phyloP scores from a whole-genome alignment of 1,140 invertebrate species.

The Alviniconcha marisindica region DNA sequence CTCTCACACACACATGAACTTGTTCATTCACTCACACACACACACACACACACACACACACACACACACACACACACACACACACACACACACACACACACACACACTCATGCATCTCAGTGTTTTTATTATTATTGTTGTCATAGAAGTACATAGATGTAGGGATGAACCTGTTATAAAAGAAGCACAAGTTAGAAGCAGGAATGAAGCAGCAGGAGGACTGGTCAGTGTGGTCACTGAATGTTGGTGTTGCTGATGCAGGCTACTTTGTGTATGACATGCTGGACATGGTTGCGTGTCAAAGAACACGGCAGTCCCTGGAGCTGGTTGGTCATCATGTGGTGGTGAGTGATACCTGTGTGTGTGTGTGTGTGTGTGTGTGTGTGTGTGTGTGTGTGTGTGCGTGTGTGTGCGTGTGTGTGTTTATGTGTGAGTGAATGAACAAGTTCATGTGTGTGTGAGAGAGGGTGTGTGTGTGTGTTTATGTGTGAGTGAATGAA shows the following conservation, averaged over 20 bases:
- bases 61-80: conserved; percentile 9
- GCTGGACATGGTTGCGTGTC: conserved; percentile 53
- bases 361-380: neutral
- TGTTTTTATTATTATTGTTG: neutral
- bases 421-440: neutral
- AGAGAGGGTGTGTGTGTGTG: neutral
- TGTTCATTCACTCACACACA: neutral
- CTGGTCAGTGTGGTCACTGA: neutral
- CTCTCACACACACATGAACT: neutral
- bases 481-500: neutral
- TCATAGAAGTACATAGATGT: neutral
- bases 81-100: neutral
- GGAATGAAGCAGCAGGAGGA: neutral
- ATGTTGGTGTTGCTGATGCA: conserved; percentile 43
- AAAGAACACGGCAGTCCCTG: conserved; percentile 52
- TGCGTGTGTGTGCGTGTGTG: neutral
- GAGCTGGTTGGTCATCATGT: conserved; percentile 61
- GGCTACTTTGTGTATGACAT: conserved; percentile 66
- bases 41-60: conserved; percentile 24
- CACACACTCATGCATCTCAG: neutral
- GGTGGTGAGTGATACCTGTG: conserved; percentile 50
- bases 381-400: neutral
- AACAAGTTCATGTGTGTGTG: too few relatives aligned
- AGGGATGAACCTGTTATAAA: too few relatives aligned
- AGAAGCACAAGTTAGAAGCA: too few relatives aligned